Evolutionary conservation across 2,797 vertebrate species (phyloP).

Genomic region (Channa striata): DNA sequence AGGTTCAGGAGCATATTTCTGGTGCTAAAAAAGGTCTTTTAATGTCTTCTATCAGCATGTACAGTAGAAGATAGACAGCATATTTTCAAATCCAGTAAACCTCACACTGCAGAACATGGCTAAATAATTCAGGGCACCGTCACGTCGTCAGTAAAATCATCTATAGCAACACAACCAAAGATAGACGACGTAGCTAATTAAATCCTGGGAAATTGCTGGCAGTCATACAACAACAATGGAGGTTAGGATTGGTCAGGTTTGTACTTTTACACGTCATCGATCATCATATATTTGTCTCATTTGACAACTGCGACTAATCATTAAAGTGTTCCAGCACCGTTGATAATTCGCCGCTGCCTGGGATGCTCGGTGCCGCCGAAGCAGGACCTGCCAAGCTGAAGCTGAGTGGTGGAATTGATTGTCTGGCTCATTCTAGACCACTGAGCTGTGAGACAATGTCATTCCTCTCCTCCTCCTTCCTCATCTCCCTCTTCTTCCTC

Average conservation of each 20-base stretch:
- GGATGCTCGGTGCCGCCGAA: conserved; percentile 33
- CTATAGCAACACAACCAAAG: neutral
- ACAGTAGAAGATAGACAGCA: no score
- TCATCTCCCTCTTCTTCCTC: conserved; percentile 32
- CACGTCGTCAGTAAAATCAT: neutral
- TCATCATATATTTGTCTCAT: conserved; percentile 8
- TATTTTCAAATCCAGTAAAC: no score
- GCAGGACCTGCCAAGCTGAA: conserved; percentile 46
- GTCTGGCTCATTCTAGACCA: conserved; percentile 70
- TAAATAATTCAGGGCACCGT: neutral
- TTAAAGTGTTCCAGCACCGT: conserved; percentile 16
- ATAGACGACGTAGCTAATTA: neutral
- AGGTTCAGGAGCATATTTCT: no score
- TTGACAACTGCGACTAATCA: conserved; percentile 12
- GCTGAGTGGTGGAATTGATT: conserved; percentile 70
- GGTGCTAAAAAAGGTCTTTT: neutral
- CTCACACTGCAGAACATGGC: neutral
- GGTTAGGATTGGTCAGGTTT: neutral
- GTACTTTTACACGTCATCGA: neutral
- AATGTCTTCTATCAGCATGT: neutral
- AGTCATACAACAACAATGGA: neutral
- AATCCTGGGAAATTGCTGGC: neutral
- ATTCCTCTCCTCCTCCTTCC: conserved; percentile 5
- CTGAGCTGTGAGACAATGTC: conserved; percentile 64
- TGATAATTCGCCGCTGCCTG: conserved; percentile 27